Percentiles rank a stretch among this genome's conserved stretches.
These are phyloP conservation scores for Trissonchulus latispiculum DNA, from an alignment of 2,888 invertebrate species.

Conservation along the genomic window DNA sequence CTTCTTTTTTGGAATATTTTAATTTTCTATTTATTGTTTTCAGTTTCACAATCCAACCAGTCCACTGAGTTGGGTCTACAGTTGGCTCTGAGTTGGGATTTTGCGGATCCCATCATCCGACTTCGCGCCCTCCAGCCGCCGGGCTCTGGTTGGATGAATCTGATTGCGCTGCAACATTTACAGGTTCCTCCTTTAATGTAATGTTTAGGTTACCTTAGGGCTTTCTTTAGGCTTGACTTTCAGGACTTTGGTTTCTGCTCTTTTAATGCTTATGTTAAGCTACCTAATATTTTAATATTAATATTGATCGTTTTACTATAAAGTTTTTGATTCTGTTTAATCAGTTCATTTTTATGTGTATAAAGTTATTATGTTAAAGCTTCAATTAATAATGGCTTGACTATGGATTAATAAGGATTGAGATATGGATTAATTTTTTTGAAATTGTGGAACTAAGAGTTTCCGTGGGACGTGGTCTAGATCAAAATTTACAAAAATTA, in stretches of 20 bases:
- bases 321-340: constrained; percentile 4
- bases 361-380: no score
- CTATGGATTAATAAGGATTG: no score
- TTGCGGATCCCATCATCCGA: constrained; percentile 21
- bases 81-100: constrained; percentile 19
- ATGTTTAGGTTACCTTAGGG: background rate
- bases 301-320: background rate
- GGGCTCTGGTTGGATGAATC: constrained; percentile 26
- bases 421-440: no score
- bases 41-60: background rate
- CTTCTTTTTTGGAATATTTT: no score
- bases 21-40: background rate
- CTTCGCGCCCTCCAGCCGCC: constrained; percentile 11
- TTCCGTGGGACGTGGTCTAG: no score
- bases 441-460: no score
- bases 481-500: no score
- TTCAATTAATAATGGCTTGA: no score
- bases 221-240: background rate
- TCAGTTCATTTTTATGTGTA: no score
- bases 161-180: constrained; percentile 29
- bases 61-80: background rate
- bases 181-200: constrained; percentile 21
- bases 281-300: background rate
- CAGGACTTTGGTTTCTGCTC: background rate
- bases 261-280: background rate